Evolutionary conservation across 2,888 invertebrate species (phyloP), one percentile per base, ranked within the genome.

Genomic region (Liodrosophila aerea): DNA sequence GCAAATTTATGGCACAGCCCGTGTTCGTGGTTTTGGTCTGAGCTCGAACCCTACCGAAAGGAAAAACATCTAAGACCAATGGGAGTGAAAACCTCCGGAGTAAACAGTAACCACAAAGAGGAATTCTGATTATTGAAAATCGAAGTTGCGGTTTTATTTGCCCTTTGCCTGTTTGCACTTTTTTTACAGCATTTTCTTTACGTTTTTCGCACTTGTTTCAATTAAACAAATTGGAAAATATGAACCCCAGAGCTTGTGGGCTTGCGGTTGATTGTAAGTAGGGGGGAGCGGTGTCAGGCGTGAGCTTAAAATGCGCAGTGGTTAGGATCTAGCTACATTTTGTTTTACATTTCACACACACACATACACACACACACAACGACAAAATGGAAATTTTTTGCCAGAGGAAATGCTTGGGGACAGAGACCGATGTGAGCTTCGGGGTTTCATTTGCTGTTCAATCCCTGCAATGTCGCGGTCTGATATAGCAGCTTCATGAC

Each of bases 161-260:
- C 22, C 22, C 22, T 22, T 5, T 22, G 2, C 22, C 22, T 22
- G 22, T 22, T 49, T 41, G 16, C 11, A 13, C n/a, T 22, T 5
- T 36, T 16, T n/a, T 29, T 13, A 22, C 22, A 30, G 31, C 58
- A 58, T 64, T 36, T 56, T 51, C 60, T 66, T 53, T 56, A 64
- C 30, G 49, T 51, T 69, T 69, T 67, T 67, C 61, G 68, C 85
- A 82, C 83, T 83, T 83, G 73, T 83, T 78, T 78, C 86, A 78
- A 78, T 78, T 78, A 85, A 83, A 83, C 86, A 85, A 78, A 78
- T 85, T 85, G 86, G 62, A 78, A 78, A 85, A 78, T 78, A 85
- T 80, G 81, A 78, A 66, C 76, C 83, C 65, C 30, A 58, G 56
- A 46, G 33, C 12, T n/a, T 7, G n/a, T 11, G 33, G 12, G 12